Evolutionary conservation across 2,113 vertebrate species (phyloP), one percentile per base, ranked within the genome.

Genomic region (Megalops atlanticus): DNA sequence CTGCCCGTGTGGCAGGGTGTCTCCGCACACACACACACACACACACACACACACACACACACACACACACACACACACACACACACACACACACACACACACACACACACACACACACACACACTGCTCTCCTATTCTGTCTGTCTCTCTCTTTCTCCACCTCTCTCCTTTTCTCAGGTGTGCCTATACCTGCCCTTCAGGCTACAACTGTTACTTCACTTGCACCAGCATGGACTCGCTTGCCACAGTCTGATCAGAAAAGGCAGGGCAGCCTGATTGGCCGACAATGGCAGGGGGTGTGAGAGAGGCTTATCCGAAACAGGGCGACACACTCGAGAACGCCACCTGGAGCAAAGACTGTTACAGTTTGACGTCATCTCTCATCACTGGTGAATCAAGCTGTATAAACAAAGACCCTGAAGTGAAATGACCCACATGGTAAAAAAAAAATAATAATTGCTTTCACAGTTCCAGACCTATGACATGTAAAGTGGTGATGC

Each of bases 201-300:
- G 79, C 79, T 80, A 80, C 79, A 80, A 74, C 79, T 70, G 79
- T 80, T 49, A 54, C 21, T 73, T 71, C 14, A 27, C 69, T 31
- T 73, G 78, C 35, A 69, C 78, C 14, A 49, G 78, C 40, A 6
- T n/a, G 69, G 69, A 71, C 78, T 43, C 31, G 79, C 45, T 18
- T n/a, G 8, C 7, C 27, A 58, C 18, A n/a, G 52, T 64, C 58
- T 64, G 31, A 64, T 27, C n/a, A 64, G 31, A 64, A 24, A 24
- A 64, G 11, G 2, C 24, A 10, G 18, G 18, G 49, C 49, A 2
- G 31, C 27, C 58, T 64, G 58, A 31, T 64, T 64, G 58, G 58
- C n/a, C n/a, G n/a, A n/a, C n/a, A n/a, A n/a, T n/a, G n/a, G n/a
- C n/a, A n/a, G n/a, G n/a, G n/a, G n/a, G n/a, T n/a, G n/a, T n/a